Percentiles rank a stretch among this genome's conserved stretches.
Evolutionary conservation across 2,797 vertebrate genomes (phyloP).

Genomic region (Danio jaintianensis): DNA sequence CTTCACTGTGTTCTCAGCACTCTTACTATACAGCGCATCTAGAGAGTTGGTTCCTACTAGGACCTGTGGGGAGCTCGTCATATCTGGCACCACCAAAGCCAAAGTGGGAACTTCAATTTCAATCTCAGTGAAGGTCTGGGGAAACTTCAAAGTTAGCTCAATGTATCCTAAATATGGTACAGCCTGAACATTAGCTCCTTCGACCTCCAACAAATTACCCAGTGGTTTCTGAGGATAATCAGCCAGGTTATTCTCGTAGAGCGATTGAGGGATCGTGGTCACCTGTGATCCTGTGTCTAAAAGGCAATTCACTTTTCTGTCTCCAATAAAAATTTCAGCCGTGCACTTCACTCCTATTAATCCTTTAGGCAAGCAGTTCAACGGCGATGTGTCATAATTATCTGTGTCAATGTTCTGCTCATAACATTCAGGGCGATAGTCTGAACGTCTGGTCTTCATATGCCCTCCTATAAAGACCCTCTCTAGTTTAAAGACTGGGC

Average conservation of each 20-base stretch:
- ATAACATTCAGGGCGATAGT: not conserved
- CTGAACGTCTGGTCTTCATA: not conserved
- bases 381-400: not conserved
- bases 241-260: no score
- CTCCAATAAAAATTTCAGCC: not conserved
- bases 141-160: slow-evolving; percentile 2
- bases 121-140: not conserved
- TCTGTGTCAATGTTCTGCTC: not conserved
- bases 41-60: no score
- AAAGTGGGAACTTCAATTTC: no score
- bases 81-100: no score
- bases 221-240: no score
- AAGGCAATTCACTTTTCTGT: not conserved
- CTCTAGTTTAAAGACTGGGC: slow-evolving; percentile 26
- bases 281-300: no score
- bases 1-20: no score
- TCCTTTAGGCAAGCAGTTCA: not conserved
- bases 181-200: no score
- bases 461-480: slow-evolving; percentile 2
- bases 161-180: slow-evolving; percentile 14
- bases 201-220: no score
- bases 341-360: not conserved
- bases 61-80: no score
- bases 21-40: no score
- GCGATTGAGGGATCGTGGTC: no score